Evolutionary conservation across 1,140 invertebrate species (phyloP).

Genomic region (Scaptomyza montana): DNA sequence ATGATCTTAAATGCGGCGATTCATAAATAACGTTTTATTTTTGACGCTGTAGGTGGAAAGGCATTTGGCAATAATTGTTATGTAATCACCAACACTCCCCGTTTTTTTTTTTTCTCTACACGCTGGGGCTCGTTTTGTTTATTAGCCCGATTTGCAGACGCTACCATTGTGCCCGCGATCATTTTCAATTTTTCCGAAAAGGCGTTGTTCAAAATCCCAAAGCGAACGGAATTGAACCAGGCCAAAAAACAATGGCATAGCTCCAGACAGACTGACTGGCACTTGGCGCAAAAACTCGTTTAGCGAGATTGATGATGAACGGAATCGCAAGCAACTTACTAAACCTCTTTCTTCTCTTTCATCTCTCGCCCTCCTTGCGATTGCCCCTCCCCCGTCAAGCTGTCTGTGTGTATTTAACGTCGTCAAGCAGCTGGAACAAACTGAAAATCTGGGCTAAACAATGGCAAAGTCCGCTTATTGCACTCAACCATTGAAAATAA

Average conservation of each 20-base stretch:
- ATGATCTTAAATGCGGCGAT: slow-evolving; percentile 26
- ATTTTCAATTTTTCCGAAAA: slow-evolving; percentile 64
- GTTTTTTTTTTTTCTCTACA: background rate
- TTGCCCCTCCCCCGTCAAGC: background rate
- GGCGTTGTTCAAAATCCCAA: slow-evolving; percentile 53
- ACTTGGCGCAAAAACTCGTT: slow-evolving; percentile 69
- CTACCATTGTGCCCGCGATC: slow-evolving; percentile 26
- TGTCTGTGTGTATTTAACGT: slow-evolving; percentile 57
- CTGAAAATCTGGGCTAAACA: slow-evolving; percentile 63
- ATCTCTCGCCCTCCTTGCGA: background rate
- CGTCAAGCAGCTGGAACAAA: slow-evolving; percentile 75
- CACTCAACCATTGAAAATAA: slow-evolving; percentile 42
- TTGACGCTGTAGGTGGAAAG: slow-evolving; percentile 26
- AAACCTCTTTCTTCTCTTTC: slow-evolving; percentile 1
- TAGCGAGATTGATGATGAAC: slow-evolving; percentile 34
- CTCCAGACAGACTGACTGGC: slow-evolving; percentile 58
- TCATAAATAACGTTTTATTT: slow-evolving; percentile 41
- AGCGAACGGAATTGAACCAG: slow-evolving; percentile 60
- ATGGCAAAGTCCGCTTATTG: slow-evolving; percentile 62
- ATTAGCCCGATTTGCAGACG: slow-evolving; percentile 36
- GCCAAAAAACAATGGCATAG: slow-evolving; percentile 61
- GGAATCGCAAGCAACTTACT: slow-evolving; percentile 43
- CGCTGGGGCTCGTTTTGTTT: slow-evolving; percentile 2
- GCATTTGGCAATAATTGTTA: slow-evolving; percentile 79
- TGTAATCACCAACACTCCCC: slow-evolving; percentile 49